These are phyloP conservation scores for Pelecanus crispus DNA, from an alignment of 2,113 vertebrate species.

Conservation along the genomic window DNA sequence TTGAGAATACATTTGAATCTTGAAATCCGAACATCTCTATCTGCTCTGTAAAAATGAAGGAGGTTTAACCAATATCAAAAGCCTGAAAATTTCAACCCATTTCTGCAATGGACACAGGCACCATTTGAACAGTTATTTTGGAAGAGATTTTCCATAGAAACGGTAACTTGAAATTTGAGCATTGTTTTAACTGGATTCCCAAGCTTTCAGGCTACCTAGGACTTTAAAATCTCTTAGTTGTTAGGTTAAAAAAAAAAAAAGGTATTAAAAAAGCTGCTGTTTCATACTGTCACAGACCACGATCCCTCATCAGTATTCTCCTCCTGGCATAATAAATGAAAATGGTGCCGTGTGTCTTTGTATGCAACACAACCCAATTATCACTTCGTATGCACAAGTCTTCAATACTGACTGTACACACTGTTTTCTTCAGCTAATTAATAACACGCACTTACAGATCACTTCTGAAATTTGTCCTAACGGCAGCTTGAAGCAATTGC, in stretches of 20 bases:
- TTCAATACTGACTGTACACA: not conserved
- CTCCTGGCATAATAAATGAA: not conserved
- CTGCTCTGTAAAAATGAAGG: not conserved
- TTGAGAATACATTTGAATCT: not conserved
- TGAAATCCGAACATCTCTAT: not conserved
- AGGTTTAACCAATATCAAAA: fast-evolving
- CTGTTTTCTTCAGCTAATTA: not conserved
- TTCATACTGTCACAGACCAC: not conserved
- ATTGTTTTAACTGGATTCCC: not conserved
- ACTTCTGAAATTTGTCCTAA: not conserved
- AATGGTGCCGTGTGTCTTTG: not conserved
- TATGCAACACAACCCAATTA: not conserved
- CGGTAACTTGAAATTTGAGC: not conserved
- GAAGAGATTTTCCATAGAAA: not conserved
- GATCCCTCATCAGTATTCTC: not conserved
- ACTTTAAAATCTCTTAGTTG: not conserved
- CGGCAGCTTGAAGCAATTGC: not conserved
- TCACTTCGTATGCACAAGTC: not conserved
- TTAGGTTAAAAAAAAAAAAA: not conserved
- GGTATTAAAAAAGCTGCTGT: not conserved
- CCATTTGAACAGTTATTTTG: not conserved
- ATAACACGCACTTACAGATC: not conserved
- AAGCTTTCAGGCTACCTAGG: not conserved
- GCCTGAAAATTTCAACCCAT: not conserved
- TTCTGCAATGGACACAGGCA: not conserved